A percentile compares a stretch with the other conserved stretches of the same genome.
Conservation (phyloP, 2,113 vertebrate genomes). For the Ivindomyrus marchei region DNA sequence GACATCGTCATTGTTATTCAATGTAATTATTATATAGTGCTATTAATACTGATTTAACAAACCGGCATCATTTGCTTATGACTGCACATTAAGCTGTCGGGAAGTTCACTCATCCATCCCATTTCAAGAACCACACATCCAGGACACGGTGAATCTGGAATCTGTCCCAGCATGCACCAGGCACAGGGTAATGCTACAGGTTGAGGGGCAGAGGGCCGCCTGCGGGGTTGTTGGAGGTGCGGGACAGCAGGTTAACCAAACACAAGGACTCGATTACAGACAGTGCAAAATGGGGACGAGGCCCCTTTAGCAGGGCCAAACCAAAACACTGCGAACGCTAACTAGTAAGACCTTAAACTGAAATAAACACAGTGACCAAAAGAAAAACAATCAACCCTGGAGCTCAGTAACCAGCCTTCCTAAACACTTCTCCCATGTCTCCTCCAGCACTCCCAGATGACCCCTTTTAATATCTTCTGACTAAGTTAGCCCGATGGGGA, state of each 20-base stretch:
- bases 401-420: background rate
- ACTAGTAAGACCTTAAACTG: background rate
- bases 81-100: background rate
- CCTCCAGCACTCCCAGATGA: background rate
- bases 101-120: background rate
- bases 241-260: background rate
- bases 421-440: background rate
- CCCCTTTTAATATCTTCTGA: background rate
- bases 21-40: background rate
- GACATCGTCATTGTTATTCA: background rate
- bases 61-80: background rate
- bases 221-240: background rate
- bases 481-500: background rate
- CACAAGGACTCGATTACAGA: background rate
- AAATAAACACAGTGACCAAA: slow-evolving; percentile 1
- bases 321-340: background rate
- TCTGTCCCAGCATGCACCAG: background rate
- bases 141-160: background rate
- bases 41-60: background rate
- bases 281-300: background rate
- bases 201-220: background rate
- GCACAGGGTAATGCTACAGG: background rate
- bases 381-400: background rate
- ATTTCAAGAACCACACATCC: background rate
- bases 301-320: background rate